Evolutionary conservation across 2,888 invertebrate genomes (phyloP).

Genomic region (Beris morrisii): DNA sequence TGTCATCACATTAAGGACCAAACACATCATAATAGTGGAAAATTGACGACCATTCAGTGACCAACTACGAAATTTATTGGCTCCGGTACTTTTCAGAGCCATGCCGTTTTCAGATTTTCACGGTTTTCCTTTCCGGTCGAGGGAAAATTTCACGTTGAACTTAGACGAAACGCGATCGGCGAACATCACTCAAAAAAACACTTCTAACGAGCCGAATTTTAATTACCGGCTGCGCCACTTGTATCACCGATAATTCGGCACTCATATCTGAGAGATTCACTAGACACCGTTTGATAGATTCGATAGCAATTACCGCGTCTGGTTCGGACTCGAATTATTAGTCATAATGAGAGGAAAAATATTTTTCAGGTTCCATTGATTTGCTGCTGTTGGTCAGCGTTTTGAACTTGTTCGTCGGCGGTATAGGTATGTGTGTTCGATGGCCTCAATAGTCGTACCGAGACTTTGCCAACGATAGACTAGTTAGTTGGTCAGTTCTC

Average conservation of each 20-base stretch:
- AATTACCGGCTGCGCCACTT: too few relatives aligned
- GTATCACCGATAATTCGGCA: constrained; percentile 2
- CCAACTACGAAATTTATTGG: constrained; percentile 25
- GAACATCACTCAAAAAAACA: too few relatives aligned
- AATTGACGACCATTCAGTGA: background rate
- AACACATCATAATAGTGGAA: constrained; percentile 27
- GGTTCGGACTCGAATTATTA: constrained; percentile 3
- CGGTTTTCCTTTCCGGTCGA: too few relatives aligned
- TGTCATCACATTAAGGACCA: background rate
- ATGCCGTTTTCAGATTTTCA: constrained; percentile 12
- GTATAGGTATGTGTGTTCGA: background rate
- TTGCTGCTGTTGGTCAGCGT: background rate
- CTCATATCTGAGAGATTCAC: constrained; percentile 8
- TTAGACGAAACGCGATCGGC: too few relatives aligned
- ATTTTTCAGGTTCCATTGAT: constrained; percentile 17
- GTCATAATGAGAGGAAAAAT: constrained; percentile 9
- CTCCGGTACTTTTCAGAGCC: constrained; percentile 18
- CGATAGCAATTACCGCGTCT: constrained; percentile 11
- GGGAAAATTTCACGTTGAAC: too few relatives aligned
- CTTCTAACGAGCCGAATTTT: too few relatives aligned
- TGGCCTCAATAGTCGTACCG: constrained; percentile 17
- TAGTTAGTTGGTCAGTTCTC: constrained; percentile 10
- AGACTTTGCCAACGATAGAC: background rate
- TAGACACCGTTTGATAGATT: background rate
- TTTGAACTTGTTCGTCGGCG: background rate